Evolutionary conservation across 2,797 vertebrate species (phyloP), one percentile per base, ranked within the genome.

Genomic region (Petrocephalus schoutedeni): DNA sequence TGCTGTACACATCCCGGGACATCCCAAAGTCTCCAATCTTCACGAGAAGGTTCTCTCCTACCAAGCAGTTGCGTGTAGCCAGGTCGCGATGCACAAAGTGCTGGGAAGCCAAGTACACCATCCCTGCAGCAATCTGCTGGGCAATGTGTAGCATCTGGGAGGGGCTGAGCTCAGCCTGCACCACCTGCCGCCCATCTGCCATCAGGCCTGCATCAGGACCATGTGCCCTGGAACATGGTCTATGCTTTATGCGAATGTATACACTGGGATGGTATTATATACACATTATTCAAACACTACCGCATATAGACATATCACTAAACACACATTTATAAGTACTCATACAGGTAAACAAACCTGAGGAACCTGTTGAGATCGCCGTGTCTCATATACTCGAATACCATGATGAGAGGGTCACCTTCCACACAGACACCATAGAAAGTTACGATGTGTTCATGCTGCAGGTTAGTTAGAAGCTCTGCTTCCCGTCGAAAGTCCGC

Each of bases 1-100:
- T 99, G 94, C 98, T 99, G 96, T 99, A 99, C 85, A 99, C 98
- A 16, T 99, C 98, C 94, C 98, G 96, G 91, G 98, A 99, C 98
- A 99, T 99, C 88, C 98, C 98, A 87, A 99, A 99, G 95, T 99
- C 98, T 88, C 98, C 98, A 57, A 99, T 99, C 95, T 99, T 99
- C 93, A 99, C 98, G 90, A 99, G 95, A 0, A 99, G 95, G 93
- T 98, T 99, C 92, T 99, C 98, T 82, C 98, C 98, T 0, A 99
- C 98, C 90, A 99, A 96, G 94, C 98, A 99, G 95, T 99, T 99
- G 87, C 98, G 95, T 23, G 98, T 99, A 89, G 98, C 98, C 93
- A 99, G 94, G 94, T 99, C 98, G 90, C 98, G 97, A 95, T 99
- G 98, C 90, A 99, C 98, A 0, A 99, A 99, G 95, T 99, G 98